Base-by-base conservation (phyloP, 1,140 invertebrate species). In the Macrobrachium nipponense region DNA sequence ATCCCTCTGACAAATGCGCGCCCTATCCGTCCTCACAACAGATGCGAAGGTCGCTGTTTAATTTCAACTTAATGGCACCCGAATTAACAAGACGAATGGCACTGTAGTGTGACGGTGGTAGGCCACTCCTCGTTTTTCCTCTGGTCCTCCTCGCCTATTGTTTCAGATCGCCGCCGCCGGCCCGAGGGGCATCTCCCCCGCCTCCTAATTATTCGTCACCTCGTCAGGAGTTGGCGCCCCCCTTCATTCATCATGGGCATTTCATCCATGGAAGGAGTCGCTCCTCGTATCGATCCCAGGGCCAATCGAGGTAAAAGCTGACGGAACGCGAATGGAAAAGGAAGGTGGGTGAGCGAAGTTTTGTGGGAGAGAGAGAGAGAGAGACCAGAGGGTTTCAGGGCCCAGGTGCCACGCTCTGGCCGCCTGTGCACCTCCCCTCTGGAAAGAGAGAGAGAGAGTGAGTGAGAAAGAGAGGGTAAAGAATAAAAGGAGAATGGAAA, bases 1-100 rank as follows among this genome's bases (percentile, higher is more conserved):
- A 87, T 87, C 86, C 86, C 51, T 59, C 73, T 83, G 86, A 87
- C 86, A 87, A 87, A 87, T 87, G 86, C 76, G 62, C 61, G 70
- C 86, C 80, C 86, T 82, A 87, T 87, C 80, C 86, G 86, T 87
- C 86, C 61, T 70, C 75, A 80, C 80, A 83, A 87, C 86, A 87
- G 86, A 87, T 87, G 86, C 73, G 86, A 87, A 82, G 80, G 86
- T 82, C 86, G 86, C 86, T 82, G 86, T 87, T 87, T 87, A 87
- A 87, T 87, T 87, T 87, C 86, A 87, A 82, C 86, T 82, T 87
- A 87, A 87, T 87, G 86, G 86, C 86, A 83, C 86, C 80, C 80
- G 80, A 82, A 87, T 87, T 87, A 87, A 87, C 80, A 87, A 87
- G 86, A 87, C 86, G 86, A 82, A 87, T 87, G 86, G 76, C 86